A percentile compares a stretch with the other conserved stretches of the same genome.
Evolutionary conservation across 1,140 invertebrate species (phyloP).

Genomic region (Brachionus calyciflorus): DNA sequence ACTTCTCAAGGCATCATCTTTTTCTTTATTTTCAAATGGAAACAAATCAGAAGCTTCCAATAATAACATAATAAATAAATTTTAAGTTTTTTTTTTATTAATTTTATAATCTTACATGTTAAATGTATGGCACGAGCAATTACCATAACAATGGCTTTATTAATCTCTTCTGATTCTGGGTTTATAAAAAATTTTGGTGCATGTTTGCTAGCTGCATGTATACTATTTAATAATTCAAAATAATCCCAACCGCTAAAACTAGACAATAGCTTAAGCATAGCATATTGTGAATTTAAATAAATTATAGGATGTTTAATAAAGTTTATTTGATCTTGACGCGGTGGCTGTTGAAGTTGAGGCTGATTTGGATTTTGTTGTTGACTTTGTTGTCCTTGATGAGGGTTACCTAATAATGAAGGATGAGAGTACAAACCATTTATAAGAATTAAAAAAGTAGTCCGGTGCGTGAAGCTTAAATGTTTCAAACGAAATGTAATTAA

Average conservation of each 20-base stretch:
- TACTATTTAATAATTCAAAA: constrained; percentile 30
- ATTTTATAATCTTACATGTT: neutral
- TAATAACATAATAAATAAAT: neutral
- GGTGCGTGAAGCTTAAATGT: constrained; percentile 32
- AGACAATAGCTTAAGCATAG: constrained; percentile 31
- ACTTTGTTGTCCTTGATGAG: neutral
- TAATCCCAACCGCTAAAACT: constrained; percentile 21
- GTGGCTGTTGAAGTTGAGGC: neutral
- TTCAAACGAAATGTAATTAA: constrained; percentile 25
- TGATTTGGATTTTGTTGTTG: neutral
- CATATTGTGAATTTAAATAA: constrained; percentile 20
- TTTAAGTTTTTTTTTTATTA: neutral
- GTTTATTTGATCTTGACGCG: neutral
- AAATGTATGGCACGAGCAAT: constrained; percentile 25
- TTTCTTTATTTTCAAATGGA: constrained; percentile 43
- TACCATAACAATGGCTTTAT: constrained; percentile 28
- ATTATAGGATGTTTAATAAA: constrained; percentile 39
- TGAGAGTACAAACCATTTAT: constrained; percentile 1
- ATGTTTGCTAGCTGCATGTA: constrained; percentile 5
- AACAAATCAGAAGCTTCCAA: constrained; percentile 9
- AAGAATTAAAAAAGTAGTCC: constrained; percentile 15
- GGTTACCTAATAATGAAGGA: neutral
- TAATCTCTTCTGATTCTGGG: constrained; percentile 41
- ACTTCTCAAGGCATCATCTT: constrained; percentile 15
- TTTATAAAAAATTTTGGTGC: constrained; percentile 2